phyloP scores from a whole-genome alignment of 1,140 invertebrate species.

The Asobara japonica region DNA sequence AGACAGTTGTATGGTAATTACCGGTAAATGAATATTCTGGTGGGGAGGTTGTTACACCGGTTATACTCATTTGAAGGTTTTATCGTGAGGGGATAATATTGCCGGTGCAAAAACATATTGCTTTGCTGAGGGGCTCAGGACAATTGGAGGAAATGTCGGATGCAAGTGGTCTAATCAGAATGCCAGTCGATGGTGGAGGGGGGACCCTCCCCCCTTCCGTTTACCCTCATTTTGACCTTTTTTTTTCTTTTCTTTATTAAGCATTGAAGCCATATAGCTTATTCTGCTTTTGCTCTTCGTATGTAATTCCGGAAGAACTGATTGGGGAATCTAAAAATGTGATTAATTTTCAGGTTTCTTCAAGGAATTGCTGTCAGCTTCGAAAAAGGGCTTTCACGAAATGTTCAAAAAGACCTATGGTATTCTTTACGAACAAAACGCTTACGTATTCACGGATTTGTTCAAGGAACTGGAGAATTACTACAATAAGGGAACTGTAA shows the following conservation, averaged over 20 bases:
- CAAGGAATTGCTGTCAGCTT: constrained; percentile 81
- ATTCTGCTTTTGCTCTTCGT: too few species aligned
- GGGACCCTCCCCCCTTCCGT: too few species aligned
- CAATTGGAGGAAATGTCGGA: too few species aligned
- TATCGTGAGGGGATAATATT: not conserved
- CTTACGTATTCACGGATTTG: constrained; percentile 90
- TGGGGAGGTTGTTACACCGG: not conserved
- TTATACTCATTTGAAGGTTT: not conserved
- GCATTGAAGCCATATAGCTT: too few species aligned
- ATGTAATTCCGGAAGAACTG: too few species aligned
- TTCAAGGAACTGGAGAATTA: constrained; percentile 92
- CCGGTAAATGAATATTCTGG: not conserved
- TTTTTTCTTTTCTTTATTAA: too few species aligned
- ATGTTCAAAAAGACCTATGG: constrained; percentile 97
- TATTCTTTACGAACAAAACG: constrained; percentile 92
- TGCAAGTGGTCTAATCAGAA: too few species aligned
- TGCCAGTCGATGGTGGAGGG: too few species aligned
- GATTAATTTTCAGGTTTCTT: constrained; percentile 79
- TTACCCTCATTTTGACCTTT: too few species aligned
- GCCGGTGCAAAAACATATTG: too few species aligned
- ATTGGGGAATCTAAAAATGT: not conserved
- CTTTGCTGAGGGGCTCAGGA: too few species aligned
- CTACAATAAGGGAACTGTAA: constrained; percentile 77
- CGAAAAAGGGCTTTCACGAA: constrained; percentile 86
- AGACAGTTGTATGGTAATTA: constrained; percentile 2